Evolutionary conservation across 2,797 vertebrate species (phyloP).

Genomic region (Acanthurus leucopareius): DNA sequence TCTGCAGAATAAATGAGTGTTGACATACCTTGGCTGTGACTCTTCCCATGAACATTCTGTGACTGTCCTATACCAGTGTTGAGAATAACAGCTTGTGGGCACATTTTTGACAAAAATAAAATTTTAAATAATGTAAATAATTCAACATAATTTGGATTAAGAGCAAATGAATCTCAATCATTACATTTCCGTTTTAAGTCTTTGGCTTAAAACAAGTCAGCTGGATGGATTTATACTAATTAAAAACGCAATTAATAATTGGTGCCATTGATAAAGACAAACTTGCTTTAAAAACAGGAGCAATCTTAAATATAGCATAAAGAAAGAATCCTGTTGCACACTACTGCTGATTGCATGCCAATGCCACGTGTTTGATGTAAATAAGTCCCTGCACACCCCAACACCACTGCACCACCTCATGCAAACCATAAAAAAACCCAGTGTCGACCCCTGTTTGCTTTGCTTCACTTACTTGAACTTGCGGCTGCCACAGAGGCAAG

Average conservation of each 20-base stretch:
- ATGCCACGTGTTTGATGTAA: slow-evolving; percentile 14
- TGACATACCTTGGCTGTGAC: slow-evolving; percentile 87
- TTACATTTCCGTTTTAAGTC: slow-evolving; percentile 11
- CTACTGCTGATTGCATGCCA: background rate
- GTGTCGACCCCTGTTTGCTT: slow-evolving; percentile 12
- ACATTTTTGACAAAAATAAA: slow-evolving; percentile 45
- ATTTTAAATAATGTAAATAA: slow-evolving; percentile 9
- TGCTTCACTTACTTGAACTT: slow-evolving; percentile 89
- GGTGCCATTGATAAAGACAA: slow-evolving; percentile 39
- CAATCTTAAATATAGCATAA: slow-evolving; percentile 2
- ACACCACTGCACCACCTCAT: slow-evolving; percentile 27
- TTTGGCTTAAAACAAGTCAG: slow-evolving; percentile 36
- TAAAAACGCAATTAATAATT: slow-evolving; percentile 31
- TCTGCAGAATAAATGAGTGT: slow-evolving; percentile 31
- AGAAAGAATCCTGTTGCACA: slow-evolving; percentile 35
- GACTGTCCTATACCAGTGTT: slow-evolving; percentile 86
- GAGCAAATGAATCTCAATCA: background rate
- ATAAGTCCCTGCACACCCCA: slow-evolving; percentile 19
- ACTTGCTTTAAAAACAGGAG: slow-evolving; percentile 34
- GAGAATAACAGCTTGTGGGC: slow-evolving; percentile 69
- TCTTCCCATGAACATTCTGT: slow-evolving; percentile 86
- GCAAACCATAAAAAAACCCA: slow-evolving; percentile 15
- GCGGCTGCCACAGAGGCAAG: slow-evolving; percentile 87
- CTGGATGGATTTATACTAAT: background rate
- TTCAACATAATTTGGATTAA: slow-evolving; percentile 8